Conservation (phyloP, 2,888 invertebrate genomes). For the Keiferia lycopersicella region DNA sequence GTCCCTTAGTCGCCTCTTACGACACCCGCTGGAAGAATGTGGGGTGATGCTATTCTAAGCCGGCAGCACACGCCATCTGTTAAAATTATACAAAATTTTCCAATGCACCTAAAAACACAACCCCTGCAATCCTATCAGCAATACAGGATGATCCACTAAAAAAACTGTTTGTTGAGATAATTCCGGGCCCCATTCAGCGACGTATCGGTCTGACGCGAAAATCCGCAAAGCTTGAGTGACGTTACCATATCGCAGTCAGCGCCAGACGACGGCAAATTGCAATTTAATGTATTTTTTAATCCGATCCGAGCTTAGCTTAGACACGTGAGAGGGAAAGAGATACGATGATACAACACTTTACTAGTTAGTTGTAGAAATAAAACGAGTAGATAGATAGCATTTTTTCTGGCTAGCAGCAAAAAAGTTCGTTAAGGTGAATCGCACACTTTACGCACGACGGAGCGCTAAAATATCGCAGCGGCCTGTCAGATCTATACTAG, state of each 20-base stretch:
- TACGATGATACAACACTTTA: not conserved
- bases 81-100: too few relatives aligned
- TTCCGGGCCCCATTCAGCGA: not conserved
- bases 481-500: too few relatives aligned
- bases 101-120: not conserved
- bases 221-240: slow-evolving; percentile 11
- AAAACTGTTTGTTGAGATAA: slow-evolving; percentile 7
- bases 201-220: slow-evolving; percentile 5
- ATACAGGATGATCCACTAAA: slow-evolving; percentile 7
- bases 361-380: not conserved
- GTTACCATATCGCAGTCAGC: not conserved
- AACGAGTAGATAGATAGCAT: too few relatives aligned
- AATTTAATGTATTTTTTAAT: slow-evolving; percentile 19
- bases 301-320: slow-evolving; percentile 19
- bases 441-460: too few relatives aligned
- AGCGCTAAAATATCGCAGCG: too few relatives aligned
- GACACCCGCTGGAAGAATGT: too few relatives aligned
- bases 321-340: slow-evolving; percentile 1
- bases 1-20: too few relatives aligned
- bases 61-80: too few relatives aligned
- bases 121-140: not conserved
- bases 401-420: too few relatives aligned
- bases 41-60: too few relatives aligned
- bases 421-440: too few relatives aligned
- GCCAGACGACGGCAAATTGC: slow-evolving; percentile 11